These are phyloP conservation scores for Labrus mixtus DNA, from an alignment of 2,113 vertebrate species.

Conservation along the genomic window DNA sequence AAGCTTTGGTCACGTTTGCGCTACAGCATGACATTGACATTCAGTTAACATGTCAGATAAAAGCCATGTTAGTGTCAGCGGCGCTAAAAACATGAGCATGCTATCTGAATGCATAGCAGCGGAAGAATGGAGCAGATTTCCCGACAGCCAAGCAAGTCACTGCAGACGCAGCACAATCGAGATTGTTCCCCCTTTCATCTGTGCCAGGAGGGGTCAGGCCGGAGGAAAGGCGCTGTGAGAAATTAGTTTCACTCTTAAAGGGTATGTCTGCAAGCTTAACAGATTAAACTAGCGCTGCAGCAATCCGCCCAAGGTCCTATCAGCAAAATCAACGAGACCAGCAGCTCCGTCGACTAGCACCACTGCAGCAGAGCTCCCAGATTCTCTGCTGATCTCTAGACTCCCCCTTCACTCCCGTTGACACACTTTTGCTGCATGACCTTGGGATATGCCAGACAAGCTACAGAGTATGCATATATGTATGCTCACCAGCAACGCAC, in stretches of 20 bases:
- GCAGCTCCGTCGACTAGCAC: constrained; percentile 50
- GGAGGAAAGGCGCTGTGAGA: constrained; percentile 56
- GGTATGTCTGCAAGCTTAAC: constrained; percentile 63
- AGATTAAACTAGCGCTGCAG: constrained; percentile 70
- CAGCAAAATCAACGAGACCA: constrained; percentile 68
- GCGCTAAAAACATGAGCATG: constrained; percentile 28
- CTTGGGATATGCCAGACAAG: constrained; percentile 67
- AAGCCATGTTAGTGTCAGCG: constrained; percentile 53
- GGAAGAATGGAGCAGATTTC: constrained; percentile 17
- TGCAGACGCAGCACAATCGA: constrained; percentile 61
- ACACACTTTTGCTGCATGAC: constrained; percentile 76
- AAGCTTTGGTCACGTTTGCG: constrained; percentile 26
- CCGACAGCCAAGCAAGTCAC: constrained; percentile 40
- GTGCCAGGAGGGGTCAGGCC: constrained; percentile 50
- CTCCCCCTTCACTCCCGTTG: constrained; percentile 51
- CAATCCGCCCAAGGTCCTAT: constrained; percentile 67
- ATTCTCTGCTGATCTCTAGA: constrained; percentile 58
- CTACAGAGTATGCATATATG: constrained; percentile 43
- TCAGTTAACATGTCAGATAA: constrained; percentile 67
- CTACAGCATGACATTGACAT: constrained; percentile 58
- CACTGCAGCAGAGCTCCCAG: constrained; percentile 62
- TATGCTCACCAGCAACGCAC: constrained; percentile 11
- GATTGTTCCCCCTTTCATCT: constrained; percentile 61
- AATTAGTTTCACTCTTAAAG: constrained; percentile 72
- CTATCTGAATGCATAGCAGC: constrained; percentile 31